Evolutionary conservation across 2,888 invertebrate genomes (phyloP).

Genomic region (Brachypalpus laphriformis): DNA sequence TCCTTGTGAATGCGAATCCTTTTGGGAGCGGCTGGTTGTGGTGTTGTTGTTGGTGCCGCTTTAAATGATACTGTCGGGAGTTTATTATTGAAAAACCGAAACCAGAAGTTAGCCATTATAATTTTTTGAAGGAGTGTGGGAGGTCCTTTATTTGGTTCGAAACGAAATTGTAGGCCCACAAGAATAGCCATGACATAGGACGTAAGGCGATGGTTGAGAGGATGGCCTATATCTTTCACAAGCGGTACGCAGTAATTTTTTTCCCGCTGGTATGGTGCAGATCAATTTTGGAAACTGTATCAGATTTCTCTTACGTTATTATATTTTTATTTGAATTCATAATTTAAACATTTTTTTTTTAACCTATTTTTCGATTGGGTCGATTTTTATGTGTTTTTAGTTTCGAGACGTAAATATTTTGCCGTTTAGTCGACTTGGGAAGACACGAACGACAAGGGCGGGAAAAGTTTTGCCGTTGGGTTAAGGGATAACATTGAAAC

Average conservation of each 20-base stretch:
- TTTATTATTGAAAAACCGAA: conserved; percentile 70
- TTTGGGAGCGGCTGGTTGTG: conserved; percentile 43
- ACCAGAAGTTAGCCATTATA: conserved; percentile 69
- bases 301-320: neutral
- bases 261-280: neutral
- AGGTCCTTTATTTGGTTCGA: conserved; percentile 27
- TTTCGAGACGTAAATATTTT: conserved; percentile 31
- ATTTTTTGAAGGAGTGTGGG: conserved; percentile 8
- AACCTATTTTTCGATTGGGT: conserved; percentile 33
- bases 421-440: neutral
- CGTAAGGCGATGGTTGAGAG: neutral
- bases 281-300: neutral
- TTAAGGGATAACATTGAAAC: conserved; percentile 49
- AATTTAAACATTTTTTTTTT: conserved; percentile 18
- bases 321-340: conserved; percentile 39
- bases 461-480: conserved; percentile 52
- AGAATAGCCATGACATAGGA: conserved; percentile 25
- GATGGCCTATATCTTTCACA: conserved; percentile 1
- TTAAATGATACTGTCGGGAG: conserved; percentile 53
- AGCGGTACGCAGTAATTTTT: neutral
- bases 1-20: conserved; percentile 39
- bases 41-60: conserved; percentile 36
- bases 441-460: conserved; percentile 19
- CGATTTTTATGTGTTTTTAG: conserved; percentile 53
- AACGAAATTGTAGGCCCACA: conserved; percentile 16